Evolutionary conservation across 2,888 invertebrate species (phyloP).

Genomic region (Orthosia gracilis): DNA sequence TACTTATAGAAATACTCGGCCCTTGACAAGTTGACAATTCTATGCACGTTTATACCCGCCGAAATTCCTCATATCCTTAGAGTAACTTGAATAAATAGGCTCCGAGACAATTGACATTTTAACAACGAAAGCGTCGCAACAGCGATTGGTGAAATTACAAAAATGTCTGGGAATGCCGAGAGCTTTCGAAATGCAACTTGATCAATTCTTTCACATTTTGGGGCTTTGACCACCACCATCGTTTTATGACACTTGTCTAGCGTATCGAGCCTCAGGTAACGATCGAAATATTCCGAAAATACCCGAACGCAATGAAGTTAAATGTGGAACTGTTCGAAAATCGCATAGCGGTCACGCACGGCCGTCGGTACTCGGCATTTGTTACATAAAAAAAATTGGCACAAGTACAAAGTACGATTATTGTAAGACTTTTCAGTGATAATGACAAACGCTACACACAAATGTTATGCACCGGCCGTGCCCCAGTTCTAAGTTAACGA

Average conservation of each 20-base stretch:
- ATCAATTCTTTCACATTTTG: no score
- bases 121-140: no score
- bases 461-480: conserved; percentile 65
- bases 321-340: conserved; percentile 32
- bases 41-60: no score
- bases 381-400: conserved; percentile 70
- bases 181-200: no score
- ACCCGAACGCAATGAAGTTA: conserved; percentile 23
- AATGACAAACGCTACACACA: conserved; percentile 44
- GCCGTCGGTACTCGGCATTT: conserved; percentile 31
- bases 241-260: no score
- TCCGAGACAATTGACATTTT: no score
- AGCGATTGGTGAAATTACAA: no score
- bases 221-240: no score
- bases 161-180: no score
- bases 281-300: conserved; percentile 33
- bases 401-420: conserved; percentile 67
- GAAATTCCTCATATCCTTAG: not conserved
- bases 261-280: not conserved
- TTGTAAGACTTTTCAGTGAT: conserved; percentile 34
- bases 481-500: conserved; percentile 55
- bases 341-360: conserved; percentile 45
- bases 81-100: not conserved
- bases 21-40: no score
- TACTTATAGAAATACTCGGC: no score